These are phyloP conservation scores for Syndactyla subalaris DNA, from an alignment of 2,797 vertebrate species.

Conservation along the genomic window DNA sequence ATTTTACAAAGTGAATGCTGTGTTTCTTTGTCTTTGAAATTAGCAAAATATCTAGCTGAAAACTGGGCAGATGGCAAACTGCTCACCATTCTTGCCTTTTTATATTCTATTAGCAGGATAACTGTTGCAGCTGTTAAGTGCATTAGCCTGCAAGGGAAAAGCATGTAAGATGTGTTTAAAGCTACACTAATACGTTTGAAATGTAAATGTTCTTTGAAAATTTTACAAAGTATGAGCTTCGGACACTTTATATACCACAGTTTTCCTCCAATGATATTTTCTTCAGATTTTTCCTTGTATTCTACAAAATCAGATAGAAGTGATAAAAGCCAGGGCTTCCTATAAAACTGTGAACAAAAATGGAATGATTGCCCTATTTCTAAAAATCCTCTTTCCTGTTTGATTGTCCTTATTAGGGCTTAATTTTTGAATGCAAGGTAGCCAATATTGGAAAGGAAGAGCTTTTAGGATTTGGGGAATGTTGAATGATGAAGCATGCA, in stretches of 20 bases:
- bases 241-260: background rate
- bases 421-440: background rate
- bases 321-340: background rate
- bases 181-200: background rate
- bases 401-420: background rate
- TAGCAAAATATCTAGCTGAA: background rate
- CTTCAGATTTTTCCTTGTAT: background rate
- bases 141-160: background rate
- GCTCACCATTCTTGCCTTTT: background rate
- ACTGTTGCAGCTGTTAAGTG: background rate
- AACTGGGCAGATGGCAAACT: background rate
- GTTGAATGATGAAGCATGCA: background rate
- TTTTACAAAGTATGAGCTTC: background rate
- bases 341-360: background rate
- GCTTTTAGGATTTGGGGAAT: background rate
- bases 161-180: background rate
- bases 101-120: background rate
- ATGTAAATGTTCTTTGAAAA: background rate
- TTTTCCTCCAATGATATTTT: background rate
- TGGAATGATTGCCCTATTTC: background rate
- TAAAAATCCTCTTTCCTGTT: background rate
- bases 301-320: background rate
- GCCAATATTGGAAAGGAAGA: background rate
- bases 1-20: background rate
- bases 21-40: conserved; percentile 13